Percentiles rank a stretch among this genome's conserved stretches.
phyloP scores from a whole-genome alignment of 2,888 invertebrate species.

The Sialis fuliginosa region DNA sequence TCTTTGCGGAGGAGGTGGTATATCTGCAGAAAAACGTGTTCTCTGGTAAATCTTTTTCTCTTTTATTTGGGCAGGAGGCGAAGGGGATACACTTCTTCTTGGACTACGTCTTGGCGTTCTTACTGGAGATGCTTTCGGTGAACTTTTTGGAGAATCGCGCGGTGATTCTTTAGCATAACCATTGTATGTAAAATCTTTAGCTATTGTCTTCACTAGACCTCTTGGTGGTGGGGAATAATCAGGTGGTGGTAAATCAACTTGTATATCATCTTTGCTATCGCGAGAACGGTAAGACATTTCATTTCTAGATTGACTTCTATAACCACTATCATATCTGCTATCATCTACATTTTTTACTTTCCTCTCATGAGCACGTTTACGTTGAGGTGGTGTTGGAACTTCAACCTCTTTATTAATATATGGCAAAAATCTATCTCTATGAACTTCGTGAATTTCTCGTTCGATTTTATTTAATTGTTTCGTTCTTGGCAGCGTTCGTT shows the following conservation, averaged over 20 bases:
- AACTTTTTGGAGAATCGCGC: neutral
- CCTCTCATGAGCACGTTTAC: constrained; percentile 37
- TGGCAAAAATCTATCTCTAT: neutral
- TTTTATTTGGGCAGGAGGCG: constrained; percentile 19
- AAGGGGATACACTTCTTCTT: constrained; percentile 23
- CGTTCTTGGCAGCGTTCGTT: neutral
- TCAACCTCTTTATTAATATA: constrained; percentile 2
- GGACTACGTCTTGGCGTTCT: constrained; percentile 18
- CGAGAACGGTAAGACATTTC: constrained; percentile 25
- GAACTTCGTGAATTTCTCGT: neutral
- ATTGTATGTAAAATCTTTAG: neutral
- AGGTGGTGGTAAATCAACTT: constrained; percentile 45
- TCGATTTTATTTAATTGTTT: neutral
- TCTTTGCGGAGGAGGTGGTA: constrained; percentile 18
- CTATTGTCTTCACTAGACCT: neutral
- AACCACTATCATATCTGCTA: constrained; percentile 35
- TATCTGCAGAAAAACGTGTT: constrained; percentile 45
- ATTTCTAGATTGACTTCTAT: constrained; percentile 35
- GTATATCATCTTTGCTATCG: constrained; percentile 20
- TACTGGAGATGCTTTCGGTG: constrained; percentile 17
- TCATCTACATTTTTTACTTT: constrained; percentile 34
- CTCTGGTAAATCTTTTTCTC: constrained; percentile 44
- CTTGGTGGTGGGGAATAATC: constrained; percentile 47
- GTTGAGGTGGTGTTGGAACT: constrained; percentile 46
- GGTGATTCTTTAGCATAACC: neutral